These are phyloP conservation scores for Ennomos erosarius DNA, from an alignment of 2,888 invertebrate genomes.

Conservation along the genomic window DNA sequence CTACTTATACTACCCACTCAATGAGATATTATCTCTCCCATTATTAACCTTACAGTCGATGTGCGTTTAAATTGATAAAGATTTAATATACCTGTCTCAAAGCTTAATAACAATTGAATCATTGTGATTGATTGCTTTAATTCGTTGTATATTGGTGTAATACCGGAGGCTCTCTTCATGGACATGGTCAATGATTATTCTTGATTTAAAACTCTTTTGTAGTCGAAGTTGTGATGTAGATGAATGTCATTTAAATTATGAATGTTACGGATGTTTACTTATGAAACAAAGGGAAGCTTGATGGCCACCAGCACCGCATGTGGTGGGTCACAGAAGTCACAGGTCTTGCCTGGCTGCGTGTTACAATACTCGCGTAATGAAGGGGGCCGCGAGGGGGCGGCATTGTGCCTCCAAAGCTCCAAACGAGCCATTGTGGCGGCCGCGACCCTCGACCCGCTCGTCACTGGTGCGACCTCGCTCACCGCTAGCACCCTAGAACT, in stretches of 20 bases:
- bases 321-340: conserved; percentile 67
- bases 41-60: conserved; percentile 68
- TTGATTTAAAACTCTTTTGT: conserved; percentile 19
- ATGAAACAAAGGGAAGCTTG: conserved; percentile 57
- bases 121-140: conserved; percentile 70
- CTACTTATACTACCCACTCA: conserved; percentile 58
- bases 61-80: conserved; percentile 63
- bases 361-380: conserved; percentile 84
- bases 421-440: conserved; percentile 78
- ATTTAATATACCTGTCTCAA: conserved; percentile 60
- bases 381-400: conserved; percentile 82
- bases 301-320: conserved; percentile 64
- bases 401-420: conserved; percentile 64
- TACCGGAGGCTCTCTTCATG: conserved; percentile 50
- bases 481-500: conserved; percentile 51
- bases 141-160: conserved; percentile 45
- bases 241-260: conserved; percentile 34
- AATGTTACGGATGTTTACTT: conserved; percentile 44
- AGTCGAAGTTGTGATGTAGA: neutral
- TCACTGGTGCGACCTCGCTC: conserved; percentile 53
- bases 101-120: conserved; percentile 52
- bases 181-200: conserved; percentile 21
- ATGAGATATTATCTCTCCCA: conserved; percentile 74
- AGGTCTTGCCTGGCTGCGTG: conserved; percentile 56
- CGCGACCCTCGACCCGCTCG: conserved; percentile 75